A percentile compares a stretch with the other conserved stretches of the same genome.
Conservation (phyloP, 35 echinoderm and acorn worm species). For the Ophiothrix spiculata region DNA sequence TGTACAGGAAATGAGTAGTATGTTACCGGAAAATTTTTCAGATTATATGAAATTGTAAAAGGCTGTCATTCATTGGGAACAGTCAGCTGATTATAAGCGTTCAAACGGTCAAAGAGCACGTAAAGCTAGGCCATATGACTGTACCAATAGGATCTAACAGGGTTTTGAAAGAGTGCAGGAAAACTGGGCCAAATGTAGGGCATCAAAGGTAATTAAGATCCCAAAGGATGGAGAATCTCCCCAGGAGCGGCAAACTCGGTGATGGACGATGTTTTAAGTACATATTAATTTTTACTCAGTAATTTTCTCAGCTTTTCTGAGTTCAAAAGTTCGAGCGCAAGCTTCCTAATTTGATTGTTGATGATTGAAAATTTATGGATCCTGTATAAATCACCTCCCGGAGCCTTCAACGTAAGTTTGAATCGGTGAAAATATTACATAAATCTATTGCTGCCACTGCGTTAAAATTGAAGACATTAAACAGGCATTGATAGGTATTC, state of each 20-base stretch:
- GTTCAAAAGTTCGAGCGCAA: slow-evolving; percentile 4
- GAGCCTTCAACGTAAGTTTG: too few species aligned
- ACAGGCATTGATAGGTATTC: too few species aligned
- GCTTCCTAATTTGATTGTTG: too few species aligned
- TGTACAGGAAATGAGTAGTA: slow-evolving; percentile 3
- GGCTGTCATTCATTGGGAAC: neutral
- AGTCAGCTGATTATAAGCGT: neutral
- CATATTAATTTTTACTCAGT: neutral
- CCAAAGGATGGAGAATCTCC: neutral
- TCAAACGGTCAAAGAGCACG: slow-evolving; percentile 1
- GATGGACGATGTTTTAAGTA: neutral
- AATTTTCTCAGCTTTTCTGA: neutral
- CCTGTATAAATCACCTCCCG: too few species aligned
- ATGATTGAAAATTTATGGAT: too few species aligned
- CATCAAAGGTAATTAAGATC: neutral
- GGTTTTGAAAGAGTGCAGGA: neutral
- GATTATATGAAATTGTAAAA: slow-evolving; percentile 3
- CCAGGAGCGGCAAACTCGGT: neutral
- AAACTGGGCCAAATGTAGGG: neutral
- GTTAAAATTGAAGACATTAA: too few species aligned
- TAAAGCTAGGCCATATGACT: slow-evolving; percentile 4
- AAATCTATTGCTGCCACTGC: too few species aligned
- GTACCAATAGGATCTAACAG: neutral
- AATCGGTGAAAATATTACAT: too few species aligned
- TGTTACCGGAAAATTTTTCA: slow-evolving; percentile 9